Evolutionary conservation across 2,888 invertebrate species (phyloP).

Genomic region (Eupithecia inturbata): DNA sequence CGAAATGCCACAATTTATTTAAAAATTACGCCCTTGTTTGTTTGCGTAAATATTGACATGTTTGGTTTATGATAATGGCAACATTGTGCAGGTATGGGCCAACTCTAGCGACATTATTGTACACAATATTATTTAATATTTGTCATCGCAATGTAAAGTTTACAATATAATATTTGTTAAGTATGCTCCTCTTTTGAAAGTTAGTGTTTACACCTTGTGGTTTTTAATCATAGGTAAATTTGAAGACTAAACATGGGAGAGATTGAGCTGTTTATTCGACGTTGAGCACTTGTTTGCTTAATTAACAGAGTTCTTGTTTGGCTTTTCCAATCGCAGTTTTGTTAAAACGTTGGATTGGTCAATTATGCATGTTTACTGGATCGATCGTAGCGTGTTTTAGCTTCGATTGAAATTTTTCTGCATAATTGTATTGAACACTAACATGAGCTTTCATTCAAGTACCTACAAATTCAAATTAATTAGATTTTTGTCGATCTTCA

Average conservation of each 20-base stretch:
- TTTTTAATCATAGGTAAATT: slow-evolving; percentile 81
- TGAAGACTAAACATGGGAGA: slow-evolving; percentile 67
- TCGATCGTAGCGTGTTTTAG: slow-evolving; percentile 22
- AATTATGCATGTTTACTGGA: slow-evolving; percentile 33
- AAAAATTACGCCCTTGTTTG: slow-evolving; percentile 85
- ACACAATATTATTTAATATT: slow-evolving; percentile 83
- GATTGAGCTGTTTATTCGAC: slow-evolving; percentile 57
- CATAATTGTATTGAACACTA: background rate
- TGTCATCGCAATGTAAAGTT: slow-evolving; percentile 80
- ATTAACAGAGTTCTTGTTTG: slow-evolving; percentile 46
- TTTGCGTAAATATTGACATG: slow-evolving; percentile 83
- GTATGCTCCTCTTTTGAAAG: slow-evolving; percentile 81
- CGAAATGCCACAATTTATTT: slow-evolving; percentile 85
- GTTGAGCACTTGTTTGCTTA: slow-evolving; percentile 47
- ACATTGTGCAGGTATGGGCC: slow-evolving; percentile 75
- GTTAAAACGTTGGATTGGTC: slow-evolving; percentile 39
- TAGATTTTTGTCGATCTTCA: background rate
- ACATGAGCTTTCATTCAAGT: too few relatives aligned
- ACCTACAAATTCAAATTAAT: background rate
- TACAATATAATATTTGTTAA: slow-evolving; percentile 83
- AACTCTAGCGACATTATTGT: slow-evolving; percentile 79
- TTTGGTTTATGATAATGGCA: slow-evolving; percentile 85
- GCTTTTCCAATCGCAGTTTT: slow-evolving; percentile 41
- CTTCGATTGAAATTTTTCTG: slow-evolving; percentile 5
- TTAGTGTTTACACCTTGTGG: slow-evolving; percentile 76